phyloP scores from a whole-genome alignment of 2,113 vertebrate genomes.

The Lasiurus borealis region DNA sequence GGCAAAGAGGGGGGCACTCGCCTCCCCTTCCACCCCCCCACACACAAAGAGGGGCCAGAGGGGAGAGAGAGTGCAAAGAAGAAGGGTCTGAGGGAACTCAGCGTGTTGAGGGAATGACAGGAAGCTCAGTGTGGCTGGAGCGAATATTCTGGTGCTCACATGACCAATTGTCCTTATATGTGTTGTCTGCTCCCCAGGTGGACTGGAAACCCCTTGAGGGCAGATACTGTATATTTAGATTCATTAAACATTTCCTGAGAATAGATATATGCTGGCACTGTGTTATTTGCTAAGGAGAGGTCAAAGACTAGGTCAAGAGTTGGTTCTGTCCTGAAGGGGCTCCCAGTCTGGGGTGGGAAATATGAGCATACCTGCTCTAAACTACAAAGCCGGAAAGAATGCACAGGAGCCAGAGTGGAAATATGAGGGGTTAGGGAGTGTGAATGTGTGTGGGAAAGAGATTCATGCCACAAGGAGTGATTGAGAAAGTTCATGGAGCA shows the following conservation, averaged over 20 bases:
- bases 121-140: not conserved
- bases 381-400: not conserved
- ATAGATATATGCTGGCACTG: not conserved
- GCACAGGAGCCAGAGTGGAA: not conserved
- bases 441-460: not conserved
- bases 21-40: too few species aligned
- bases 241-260: not conserved
- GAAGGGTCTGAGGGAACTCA: rapidly evolving
- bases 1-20: not conserved
- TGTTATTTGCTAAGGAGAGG: not conserved
- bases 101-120: not conserved
- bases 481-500: slow-evolving; percentile 10
- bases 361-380: not conserved
- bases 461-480: not conserved
- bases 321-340: not conserved
- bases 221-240: not conserved
- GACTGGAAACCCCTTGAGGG: not conserved
- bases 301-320: not conserved
- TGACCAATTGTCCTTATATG: not conserved
- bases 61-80: not conserved
- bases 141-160: not conserved
- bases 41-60: too few species aligned
- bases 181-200: not conserved
- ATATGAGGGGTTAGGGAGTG: not conserved
- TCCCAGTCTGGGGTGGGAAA: not conserved